Percentiles rank a stretch among this genome's conserved stretches.
phyloP scores from a whole-genome alignment of 2,888 invertebrate species.

The Tolmerus cingulatus region DNA sequence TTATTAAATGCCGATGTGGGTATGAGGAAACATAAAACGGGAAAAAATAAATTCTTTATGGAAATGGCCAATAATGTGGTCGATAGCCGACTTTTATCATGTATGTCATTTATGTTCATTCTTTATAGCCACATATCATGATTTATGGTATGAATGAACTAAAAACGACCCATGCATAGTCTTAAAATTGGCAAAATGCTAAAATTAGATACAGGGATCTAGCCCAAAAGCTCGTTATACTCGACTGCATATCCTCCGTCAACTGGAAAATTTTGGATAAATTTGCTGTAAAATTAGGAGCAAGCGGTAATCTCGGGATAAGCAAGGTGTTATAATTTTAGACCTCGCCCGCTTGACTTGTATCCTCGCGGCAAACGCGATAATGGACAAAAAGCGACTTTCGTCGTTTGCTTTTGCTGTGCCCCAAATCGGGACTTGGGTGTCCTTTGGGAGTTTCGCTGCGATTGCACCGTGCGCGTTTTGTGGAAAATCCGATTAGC shows the following conservation, averaged over 20 bases:
- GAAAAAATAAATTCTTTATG: not conserved
- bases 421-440: not conserved
- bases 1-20: not conserved
- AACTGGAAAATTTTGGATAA: not conserved
- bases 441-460: not conserved
- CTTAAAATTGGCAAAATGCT: not conserved
- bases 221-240: not conserved
- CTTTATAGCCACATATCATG: not conserved
- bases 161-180: not conserved
- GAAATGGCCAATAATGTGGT: not conserved
- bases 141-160: not conserved
- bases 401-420: not conserved
- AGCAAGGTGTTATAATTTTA: not conserved
- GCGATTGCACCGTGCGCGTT: not conserved
- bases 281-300: not conserved
- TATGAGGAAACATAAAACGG: not conserved
- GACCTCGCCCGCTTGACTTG: not conserved
- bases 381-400: not conserved
- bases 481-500: conserved; percentile 15
- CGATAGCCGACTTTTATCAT: not conserved
- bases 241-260: not conserved
- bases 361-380: not conserved
- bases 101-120: not conserved
- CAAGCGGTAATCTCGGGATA: not conserved
- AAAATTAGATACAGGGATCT: not conserved